Percentiles rank a stretch among this genome's conserved stretches.
phyloP scores from a whole-genome alignment of 2,888 invertebrate species.

The Smittia sp. region DNA sequence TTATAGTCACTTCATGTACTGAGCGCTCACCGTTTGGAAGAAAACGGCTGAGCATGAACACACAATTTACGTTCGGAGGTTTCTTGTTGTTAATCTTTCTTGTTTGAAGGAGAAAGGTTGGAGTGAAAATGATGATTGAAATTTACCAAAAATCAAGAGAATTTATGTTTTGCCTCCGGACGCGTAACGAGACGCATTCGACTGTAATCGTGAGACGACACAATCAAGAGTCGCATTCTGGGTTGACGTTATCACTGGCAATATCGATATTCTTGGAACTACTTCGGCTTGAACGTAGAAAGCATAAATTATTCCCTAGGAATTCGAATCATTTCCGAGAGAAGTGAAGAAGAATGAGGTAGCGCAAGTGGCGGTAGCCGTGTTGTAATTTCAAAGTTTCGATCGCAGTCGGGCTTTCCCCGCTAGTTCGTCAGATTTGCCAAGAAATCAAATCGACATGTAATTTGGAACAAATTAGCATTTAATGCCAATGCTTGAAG shows the following conservation, averaged over 20 bases:
- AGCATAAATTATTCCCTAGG: conserved; percentile 24
- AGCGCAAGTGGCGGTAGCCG: background rate
- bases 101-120: conserved; percentile 3
- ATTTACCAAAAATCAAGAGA: conserved; percentile 36
- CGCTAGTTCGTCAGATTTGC: background rate
- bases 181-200: background rate
- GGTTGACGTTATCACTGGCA: conserved; percentile 17
- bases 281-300: background rate
- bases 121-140: conserved; percentile 34
- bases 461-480: conserved; percentile 40
- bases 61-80: conserved; percentile 1
- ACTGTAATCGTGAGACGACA: background rate
- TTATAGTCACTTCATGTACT: conserved; percentile 40
- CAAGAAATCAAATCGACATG: background rate
- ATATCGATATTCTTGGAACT: conserved; percentile 31
- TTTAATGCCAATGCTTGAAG: conserved; percentile 8
- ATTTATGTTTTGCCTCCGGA: background rate
- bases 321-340: conserved; percentile 39
- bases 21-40: conserved; percentile 38
- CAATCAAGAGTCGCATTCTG: background rate
- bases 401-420: background rate
- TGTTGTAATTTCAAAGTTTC: background rate
- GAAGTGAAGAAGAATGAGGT: background rate
- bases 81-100: conserved; percentile 25
- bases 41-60: conserved; percentile 33